Conservation (phyloP, 2,888 invertebrate genomes). For the Troides aeacus region DNA sequence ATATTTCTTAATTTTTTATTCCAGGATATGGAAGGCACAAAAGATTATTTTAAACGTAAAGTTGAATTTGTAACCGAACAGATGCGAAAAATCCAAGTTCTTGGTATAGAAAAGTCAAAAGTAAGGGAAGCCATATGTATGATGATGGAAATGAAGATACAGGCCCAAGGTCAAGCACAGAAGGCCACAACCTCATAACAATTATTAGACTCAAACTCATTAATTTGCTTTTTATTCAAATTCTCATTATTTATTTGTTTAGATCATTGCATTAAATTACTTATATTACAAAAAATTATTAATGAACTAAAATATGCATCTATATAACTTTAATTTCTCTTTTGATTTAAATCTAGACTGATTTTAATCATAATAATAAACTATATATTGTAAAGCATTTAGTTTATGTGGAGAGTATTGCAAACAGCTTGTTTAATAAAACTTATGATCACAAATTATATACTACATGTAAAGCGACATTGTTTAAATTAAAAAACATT, state of each 20-base stretch:
- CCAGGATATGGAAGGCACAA: constrained; percentile 88
- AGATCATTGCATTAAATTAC: not conserved
- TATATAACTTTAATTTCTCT: not conserved
- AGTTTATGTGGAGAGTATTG: not conserved
- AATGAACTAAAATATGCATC: not conserved
- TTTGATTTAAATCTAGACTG: not conserved
- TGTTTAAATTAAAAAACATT: constrained; percentile 29
- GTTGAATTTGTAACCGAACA: constrained; percentile 95
- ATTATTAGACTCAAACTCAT: constrained; percentile 15
- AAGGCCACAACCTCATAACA: constrained; percentile 64
- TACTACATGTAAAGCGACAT: constrained; percentile 22
- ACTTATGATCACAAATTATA: constrained; percentile 4
- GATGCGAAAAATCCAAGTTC: constrained; percentile 94
- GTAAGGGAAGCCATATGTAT: constrained; percentile 88
- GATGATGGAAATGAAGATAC: constrained; percentile 87
- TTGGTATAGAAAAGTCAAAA: constrained; percentile 91
- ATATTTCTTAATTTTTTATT: constrained; percentile 33
- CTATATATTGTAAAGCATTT: not conserved
- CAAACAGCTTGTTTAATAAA: not conserved
- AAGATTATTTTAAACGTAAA: constrained; percentile 95
- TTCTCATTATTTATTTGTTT: constrained; percentile 7
- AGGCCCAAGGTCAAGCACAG: constrained; percentile 71
- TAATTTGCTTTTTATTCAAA: constrained; percentile 26
- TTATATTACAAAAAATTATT: not conserved
- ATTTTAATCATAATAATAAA: too few species aligned